phyloP scores from a whole-genome alignment of 2,797 vertebrate species.

The Eulemur albifrons region DNA sequence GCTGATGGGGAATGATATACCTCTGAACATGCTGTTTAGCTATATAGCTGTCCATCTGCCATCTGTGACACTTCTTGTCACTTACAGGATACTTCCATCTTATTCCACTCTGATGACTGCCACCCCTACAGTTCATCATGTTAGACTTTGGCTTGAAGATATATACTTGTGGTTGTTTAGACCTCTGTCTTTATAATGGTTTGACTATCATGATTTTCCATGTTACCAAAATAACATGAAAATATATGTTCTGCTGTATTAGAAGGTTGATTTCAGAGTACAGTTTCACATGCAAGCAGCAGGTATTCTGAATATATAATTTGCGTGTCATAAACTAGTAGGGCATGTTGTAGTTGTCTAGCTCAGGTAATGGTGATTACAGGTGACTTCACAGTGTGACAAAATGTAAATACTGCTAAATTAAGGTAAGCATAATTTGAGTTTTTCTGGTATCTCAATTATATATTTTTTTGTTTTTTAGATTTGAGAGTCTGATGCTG shows the following conservation, averaged over 20 bases:
- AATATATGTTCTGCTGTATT: neutral
- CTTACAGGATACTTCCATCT: neutral
- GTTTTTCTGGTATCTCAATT: neutral
- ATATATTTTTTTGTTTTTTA: neutral
- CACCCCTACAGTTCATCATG: neutral
- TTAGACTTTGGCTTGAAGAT: neutral
- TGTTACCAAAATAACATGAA: neutral
- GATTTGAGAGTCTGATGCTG: neutral
- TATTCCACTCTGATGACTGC: neutral
- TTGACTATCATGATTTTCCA: neutral
- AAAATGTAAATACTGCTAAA: neutral
- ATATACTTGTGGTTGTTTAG: neutral
- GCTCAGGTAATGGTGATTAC: neutral
- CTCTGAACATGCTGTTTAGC: neutral
- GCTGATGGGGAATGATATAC: neutral
- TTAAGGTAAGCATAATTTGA: neutral
- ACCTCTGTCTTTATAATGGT: neutral
- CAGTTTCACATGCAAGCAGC: neutral
- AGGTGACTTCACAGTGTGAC: neutral
- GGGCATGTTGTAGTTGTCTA: neutral
- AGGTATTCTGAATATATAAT: neutral
- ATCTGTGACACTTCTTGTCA: neutral
- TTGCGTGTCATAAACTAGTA: neutral
- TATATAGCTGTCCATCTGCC: neutral
- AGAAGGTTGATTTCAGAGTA: neutral